These are phyloP conservation scores for Trachemys scripta DNA, from an alignment of 2,113 vertebrate genomes.

Conservation along the genomic window DNA sequence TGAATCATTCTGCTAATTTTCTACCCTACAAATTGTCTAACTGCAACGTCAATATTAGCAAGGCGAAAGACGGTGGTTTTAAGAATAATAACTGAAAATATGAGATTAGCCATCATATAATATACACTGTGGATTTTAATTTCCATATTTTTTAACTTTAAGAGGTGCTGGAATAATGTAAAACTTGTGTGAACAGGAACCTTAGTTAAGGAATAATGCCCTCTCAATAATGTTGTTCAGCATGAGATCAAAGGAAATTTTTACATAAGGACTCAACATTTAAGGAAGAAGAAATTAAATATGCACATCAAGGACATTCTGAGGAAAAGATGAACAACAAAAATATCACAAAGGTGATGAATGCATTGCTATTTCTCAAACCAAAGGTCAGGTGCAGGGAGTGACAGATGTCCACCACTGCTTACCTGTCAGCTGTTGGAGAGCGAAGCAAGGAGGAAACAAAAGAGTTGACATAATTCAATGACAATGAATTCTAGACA, in stretches of 20 bases:
- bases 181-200: neutral
- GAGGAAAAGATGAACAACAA: neutral
- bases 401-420: constrained; percentile 14
- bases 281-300: neutral
- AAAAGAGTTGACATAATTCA: constrained; percentile 1
- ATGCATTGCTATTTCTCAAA: neutral
- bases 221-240: neutral
- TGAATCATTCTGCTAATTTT: neutral
- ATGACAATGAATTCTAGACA: constrained; percentile 43
- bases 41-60: neutral
- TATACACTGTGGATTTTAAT: neutral
- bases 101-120: neutral
- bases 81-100: neutral
- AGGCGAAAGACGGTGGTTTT: neutral
- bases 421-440: constrained; percentile 19
- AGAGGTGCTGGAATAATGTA: neutral
- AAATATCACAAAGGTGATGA: neutral
- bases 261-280: neutral
- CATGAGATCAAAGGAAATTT: neutral
- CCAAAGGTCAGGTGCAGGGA: constrained; percentile 20
- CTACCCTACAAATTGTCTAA: neutral
- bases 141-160: neutral
- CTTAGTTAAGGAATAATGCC: neutral
- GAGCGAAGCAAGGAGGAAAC: constrained; percentile 6
- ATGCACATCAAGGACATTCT: neutral